Conservation (phyloP, 2,113 vertebrate genomes). For the Corapipo altera region DNA sequence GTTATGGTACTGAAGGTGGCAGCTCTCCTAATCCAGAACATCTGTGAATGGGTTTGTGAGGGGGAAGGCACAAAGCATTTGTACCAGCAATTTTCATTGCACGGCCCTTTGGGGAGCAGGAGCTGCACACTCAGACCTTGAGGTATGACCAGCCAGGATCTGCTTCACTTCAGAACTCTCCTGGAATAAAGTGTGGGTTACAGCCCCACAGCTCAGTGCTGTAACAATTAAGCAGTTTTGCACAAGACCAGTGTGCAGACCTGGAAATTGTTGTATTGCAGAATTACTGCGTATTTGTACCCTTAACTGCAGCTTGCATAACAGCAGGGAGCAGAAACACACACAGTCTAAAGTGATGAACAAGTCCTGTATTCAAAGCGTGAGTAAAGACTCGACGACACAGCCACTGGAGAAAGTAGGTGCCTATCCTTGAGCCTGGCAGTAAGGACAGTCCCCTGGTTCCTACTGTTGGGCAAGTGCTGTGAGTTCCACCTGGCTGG, state of each 20-base stretch:
- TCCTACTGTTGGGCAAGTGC: background rate
- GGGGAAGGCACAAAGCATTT: background rate
- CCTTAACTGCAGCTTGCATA: accelerated
- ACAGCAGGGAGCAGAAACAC: background rate
- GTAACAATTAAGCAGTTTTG: background rate
- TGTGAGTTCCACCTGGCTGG: background rate
- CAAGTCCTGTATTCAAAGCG: background rate
- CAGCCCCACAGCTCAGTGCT: background rate
- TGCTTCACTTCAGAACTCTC: background rate
- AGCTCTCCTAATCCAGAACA: background rate
- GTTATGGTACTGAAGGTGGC: accelerated
- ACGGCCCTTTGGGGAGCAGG: accelerated
- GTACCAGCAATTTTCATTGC: too few relatives aligned
- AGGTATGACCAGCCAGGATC: background rate
- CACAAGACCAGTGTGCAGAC: background rate
- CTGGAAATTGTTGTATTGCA: background rate
- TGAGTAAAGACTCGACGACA: too few relatives aligned
- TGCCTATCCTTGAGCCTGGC: background rate
- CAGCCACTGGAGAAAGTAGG: background rate
- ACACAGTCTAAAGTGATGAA: background rate
- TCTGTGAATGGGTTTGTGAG: background rate
- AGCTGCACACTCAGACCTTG: accelerated
- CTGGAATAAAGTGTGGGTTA: background rate
- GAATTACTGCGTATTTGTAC: background rate
- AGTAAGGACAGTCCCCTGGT: background rate